A percentile compares a stretch with the other conserved stretches of the same genome.
Evolutionary conservation across 35 echinoderm and acorn worm species (phyloP).

Genomic region (Ophioderma brevispina): DNA sequence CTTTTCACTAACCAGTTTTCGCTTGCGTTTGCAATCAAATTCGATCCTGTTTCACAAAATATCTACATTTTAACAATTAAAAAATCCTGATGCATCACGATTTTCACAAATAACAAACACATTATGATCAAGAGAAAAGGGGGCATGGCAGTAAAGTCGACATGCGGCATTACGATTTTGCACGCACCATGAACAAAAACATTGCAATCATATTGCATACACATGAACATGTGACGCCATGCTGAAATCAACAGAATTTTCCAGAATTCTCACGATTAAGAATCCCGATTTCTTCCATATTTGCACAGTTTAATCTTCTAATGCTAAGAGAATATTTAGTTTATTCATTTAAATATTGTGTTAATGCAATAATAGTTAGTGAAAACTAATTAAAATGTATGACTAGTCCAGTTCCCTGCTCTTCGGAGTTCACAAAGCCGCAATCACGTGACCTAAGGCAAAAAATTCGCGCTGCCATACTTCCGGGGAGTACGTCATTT

Average conservation of each 20-base stretch:
- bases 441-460: conserved; percentile 46
- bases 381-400: conserved; percentile 29
- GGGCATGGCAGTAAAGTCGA: not conserved
- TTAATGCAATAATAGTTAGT: not conserved
- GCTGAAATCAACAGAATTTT: conserved; percentile 26
- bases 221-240: conserved; percentile 34
- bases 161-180: not conserved
- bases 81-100: too few relatives aligned
- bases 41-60: too few relatives aligned
- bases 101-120: too few relatives aligned
- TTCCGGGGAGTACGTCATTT: conserved; percentile 49
- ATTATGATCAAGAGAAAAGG: too few relatives aligned
- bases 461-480: conserved; percentile 56
- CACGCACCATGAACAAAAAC: conserved; percentile 36
- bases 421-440: conserved; percentile 50
- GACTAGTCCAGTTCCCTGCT: conserved; percentile 34
- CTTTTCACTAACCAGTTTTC: too few relatives aligned
- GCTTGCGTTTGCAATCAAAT: too few relatives aligned
- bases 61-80: too few relatives aligned
- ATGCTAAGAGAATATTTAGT: conserved; percentile 2
- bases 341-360: not conserved
- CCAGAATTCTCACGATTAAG: not conserved
- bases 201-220: conserved; percentile 17
- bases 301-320: not conserved
- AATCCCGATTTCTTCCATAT: not conserved